phyloP scores from a whole-genome alignment of 2,888 invertebrate genomes.

The Agelastica alni region DNA sequence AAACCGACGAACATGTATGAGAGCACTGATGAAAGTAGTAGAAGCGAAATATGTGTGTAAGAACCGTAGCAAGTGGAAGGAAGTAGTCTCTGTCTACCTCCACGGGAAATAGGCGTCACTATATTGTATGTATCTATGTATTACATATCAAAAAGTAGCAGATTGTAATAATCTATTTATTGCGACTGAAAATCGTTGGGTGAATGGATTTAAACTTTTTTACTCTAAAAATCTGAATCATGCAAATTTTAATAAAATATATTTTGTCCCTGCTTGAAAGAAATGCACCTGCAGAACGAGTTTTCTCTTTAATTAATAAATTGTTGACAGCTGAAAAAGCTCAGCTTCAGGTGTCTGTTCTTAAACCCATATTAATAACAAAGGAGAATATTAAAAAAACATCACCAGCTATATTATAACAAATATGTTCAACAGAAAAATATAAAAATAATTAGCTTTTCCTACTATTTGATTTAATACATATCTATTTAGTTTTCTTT shows the following conservation, averaged over 20 bases:
- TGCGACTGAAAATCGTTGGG: conserved; percentile 43
- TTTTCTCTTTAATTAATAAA: neutral
- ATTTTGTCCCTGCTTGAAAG: neutral
- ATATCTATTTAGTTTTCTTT: neutral
- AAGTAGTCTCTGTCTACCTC: no score
- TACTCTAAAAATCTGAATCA: conserved; percentile 24
- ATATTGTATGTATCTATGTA: no score
- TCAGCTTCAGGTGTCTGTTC: neutral
- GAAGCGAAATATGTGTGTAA: no score
- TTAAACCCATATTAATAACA: neutral
- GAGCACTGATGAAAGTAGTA: no score
- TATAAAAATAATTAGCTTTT: neutral
- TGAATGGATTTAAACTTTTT: conserved; percentile 35
- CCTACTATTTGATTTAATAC: neutral
- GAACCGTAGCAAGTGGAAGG: no score
- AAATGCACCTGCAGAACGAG: neutral
- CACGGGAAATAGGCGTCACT: no score
- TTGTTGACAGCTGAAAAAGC: neutral
- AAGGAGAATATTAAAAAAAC: neutral
- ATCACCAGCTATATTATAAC: no score
- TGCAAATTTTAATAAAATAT: conserved; percentile 6
- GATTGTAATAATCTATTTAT: conserved; percentile 44
- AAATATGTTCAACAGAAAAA: no score
- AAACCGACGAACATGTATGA: no score
- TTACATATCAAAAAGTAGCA: conserved; percentile 36